phyloP scores from a whole-genome alignment of 2,888 invertebrate species.

The Melanargia galathea region DNA sequence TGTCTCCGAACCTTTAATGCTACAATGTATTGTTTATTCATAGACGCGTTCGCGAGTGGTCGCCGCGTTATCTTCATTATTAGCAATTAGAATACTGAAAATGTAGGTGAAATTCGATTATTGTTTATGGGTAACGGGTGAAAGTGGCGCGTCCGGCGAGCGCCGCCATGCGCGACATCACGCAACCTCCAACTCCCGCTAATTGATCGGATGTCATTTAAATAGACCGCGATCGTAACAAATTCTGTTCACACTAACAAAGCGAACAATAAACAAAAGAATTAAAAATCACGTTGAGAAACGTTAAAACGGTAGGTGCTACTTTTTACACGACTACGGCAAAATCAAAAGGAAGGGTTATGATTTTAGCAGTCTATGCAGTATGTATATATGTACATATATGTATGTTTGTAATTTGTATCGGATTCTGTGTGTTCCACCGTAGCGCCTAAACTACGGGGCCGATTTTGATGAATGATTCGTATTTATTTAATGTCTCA shows the following conservation, averaged over 20 bases:
- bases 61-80: conserved; percentile 29
- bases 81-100: conserved; percentile 41
- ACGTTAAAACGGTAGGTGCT: background rate
- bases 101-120: conserved; percentile 66
- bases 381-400: no score
- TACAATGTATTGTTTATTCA: conserved; percentile 8
- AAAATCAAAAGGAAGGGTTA: no score
- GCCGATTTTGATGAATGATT: no score
- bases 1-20: no score
- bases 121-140: conserved; percentile 61
- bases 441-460: no score
- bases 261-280: background rate
- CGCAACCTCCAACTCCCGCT: conserved; percentile 36
- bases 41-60: conserved; percentile 3
- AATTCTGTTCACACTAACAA: background rate
- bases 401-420: no score
- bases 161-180: conserved; percentile 61
- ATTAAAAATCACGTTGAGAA: background rate
- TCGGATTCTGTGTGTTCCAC: no score
- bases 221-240: conserved; percentile 5
- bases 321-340: no score
- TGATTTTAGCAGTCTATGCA: no score
- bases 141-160: conserved; percentile 62
- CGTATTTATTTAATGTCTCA: no score
- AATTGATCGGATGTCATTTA: conserved; percentile 17